Conservation (phyloP, 2,888 invertebrate genomes). For the Diabrotica balteata region DNA sequence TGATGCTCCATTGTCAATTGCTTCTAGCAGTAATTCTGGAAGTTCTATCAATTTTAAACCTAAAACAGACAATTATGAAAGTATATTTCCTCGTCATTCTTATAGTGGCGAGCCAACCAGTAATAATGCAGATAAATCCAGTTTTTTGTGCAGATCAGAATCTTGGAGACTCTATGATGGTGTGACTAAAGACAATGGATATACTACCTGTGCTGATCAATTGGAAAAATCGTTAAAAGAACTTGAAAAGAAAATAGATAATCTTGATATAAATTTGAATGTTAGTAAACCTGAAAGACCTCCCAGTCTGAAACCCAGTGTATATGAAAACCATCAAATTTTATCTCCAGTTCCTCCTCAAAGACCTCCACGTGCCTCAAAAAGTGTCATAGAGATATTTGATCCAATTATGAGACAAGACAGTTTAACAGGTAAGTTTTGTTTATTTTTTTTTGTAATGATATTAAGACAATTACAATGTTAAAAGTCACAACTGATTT, state of each 20-base stretch:
- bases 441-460: no score
- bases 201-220: conserved; percentile 39
- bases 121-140: conserved; percentile 42
- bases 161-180: conserved; percentile 65
- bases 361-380: conserved; percentile 52
- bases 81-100: conserved; percentile 59
- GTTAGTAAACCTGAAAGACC: conserved; percentile 17
- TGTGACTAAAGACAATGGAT: conserved; percentile 39
- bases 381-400: conserved; percentile 76
- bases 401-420: conserved; percentile 65
- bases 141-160: conserved; percentile 58
- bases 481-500: no score
- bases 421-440: conserved; percentile 34
- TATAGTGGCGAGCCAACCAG: conserved; percentile 50
- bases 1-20: conserved; percentile 60
- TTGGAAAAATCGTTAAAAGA: conserved; percentile 33
- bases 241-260: conserved; percentile 23
- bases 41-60: conserved; percentile 47
- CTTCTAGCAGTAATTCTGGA: conserved; percentile 56
- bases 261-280: conserved; percentile 43
- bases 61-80: conserved; percentile 55
- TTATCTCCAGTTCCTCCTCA: conserved; percentile 49
- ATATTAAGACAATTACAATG: no score
- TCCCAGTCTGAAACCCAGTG: conserved; percentile 52
- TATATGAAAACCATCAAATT: conserved; percentile 61